Conservation (phyloP, 2,888 invertebrate species). For the Perithous albicinctus region DNA sequence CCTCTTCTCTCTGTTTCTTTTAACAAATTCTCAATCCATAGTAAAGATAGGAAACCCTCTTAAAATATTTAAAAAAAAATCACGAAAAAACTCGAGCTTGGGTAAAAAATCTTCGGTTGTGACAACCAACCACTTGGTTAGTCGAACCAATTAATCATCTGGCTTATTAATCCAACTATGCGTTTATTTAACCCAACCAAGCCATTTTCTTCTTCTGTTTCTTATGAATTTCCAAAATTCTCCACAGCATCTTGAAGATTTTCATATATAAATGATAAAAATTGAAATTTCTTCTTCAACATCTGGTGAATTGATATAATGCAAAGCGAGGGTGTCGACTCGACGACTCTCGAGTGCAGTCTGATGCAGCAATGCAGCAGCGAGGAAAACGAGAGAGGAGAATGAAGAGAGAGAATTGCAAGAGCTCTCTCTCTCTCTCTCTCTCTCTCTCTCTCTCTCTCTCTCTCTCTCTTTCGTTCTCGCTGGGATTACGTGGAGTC, state of each 20-base stretch:
- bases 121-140: too few species aligned
- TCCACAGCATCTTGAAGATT: not conserved
- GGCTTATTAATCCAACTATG: too few species aligned
- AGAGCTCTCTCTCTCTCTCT: conserved; percentile 8
- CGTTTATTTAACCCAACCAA: too few species aligned
- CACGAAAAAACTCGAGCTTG: too few species aligned
- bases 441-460: conserved; percentile 3
- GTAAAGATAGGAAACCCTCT: not conserved
- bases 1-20: not conserved
- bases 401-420: conserved; percentile 31
- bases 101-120: too few species aligned
- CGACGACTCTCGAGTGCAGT: conserved; percentile 29
- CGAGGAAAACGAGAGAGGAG: conserved; percentile 28
- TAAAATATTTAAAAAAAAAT: conserved; percentile 1
- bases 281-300: not conserved
- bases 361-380: conserved; percentile 32
- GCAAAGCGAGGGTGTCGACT: conserved; percentile 19
- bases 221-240: too few species aligned
- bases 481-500: conserved; percentile 40
- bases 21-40: not conserved
- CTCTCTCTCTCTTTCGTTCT: conserved; percentile 37
- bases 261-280: not conserved
- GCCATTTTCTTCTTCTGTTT: too few species aligned
- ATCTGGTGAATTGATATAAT: not conserved
- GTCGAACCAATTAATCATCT: too few species aligned